Evolutionary conservation across 2,113 vertebrate species (phyloP).

Genomic region (Cheilinus undulatus): DNA sequence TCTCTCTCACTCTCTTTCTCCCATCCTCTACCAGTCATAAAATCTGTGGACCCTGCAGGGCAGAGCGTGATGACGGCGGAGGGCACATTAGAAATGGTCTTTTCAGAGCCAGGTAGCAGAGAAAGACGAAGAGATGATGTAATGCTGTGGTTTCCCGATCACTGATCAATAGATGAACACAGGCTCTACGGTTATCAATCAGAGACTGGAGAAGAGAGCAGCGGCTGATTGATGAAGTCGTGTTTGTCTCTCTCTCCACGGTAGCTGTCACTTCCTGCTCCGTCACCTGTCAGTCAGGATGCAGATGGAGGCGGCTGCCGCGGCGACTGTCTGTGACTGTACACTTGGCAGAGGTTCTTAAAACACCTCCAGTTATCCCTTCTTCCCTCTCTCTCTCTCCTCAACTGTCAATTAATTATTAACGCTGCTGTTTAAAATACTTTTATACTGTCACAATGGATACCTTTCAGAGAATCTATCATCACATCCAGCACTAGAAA

Average conservation of each 20-base stretch:
- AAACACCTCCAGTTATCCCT: slow-evolving; percentile 18
- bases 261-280: slow-evolving; percentile 54
- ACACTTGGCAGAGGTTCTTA: slow-evolving; percentile 64
- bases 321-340: slow-evolving; percentile 48
- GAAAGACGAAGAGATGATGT: background rate
- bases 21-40: slow-evolving; percentile 42
- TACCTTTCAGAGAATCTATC: too few relatives aligned
- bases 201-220: background rate
- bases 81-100: background rate
- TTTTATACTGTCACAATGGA: too few relatives aligned
- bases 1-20: slow-evolving; percentile 8
- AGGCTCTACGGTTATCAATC: background rate
- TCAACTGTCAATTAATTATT: too few relatives aligned
- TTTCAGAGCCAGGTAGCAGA: background rate
- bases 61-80: slow-evolving; percentile 40
- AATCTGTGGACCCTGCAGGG: slow-evolving; percentile 52
- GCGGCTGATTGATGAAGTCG: slow-evolving; percentile 42
- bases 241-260: slow-evolving; percentile 26
- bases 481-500: too few relatives aligned
- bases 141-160: background rate
- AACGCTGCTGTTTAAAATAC: too few relatives aligned
- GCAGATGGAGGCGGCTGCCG: slow-evolving; percentile 49
- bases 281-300: slow-evolving; percentile 63
- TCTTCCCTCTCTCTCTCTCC: background rate
- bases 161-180: background rate